These are phyloP conservation scores for Dreissena polymorpha DNA, from an alignment of 1,140 invertebrate species.

Conservation along the genomic window DNA sequence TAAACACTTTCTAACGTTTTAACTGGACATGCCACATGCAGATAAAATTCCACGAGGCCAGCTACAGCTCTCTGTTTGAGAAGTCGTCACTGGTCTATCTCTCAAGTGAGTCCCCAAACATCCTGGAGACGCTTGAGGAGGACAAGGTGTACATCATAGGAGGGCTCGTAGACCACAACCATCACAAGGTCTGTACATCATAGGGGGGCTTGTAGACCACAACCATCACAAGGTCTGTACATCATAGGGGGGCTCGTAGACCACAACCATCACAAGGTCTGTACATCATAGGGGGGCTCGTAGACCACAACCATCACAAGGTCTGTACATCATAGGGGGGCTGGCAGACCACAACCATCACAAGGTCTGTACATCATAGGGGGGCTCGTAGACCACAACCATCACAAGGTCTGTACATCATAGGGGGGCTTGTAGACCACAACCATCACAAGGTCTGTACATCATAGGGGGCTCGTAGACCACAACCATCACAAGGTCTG, in stretches of 20 bases:
- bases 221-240: conserved; percentile 93
- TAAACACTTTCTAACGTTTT: no score
- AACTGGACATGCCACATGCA: conserved; percentile 67
- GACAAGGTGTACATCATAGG: conserved; percentile 96
- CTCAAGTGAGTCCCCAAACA: conserved; percentile 95
- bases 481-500: conserved; percentile 93
- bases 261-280: conserved; percentile 94
- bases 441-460: conserved; percentile 93
- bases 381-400: conserved; percentile 98
- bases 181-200: conserved; percentile 97
- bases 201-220: conserved; percentile 98
- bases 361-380: conserved; percentile 96
- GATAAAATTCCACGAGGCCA: conserved; percentile 85
- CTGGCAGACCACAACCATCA: conserved; percentile 98
- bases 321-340: conserved; percentile 97
- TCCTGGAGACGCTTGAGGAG: conserved; percentile 88
- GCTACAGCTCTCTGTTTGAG: conserved; percentile 86
- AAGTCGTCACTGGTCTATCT: conserved; percentile 93
- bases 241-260: conserved; percentile 98
- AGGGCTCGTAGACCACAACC: conserved; percentile 98
- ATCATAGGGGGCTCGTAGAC: conserved; percentile 99
- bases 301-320: conserved; percentile 96
- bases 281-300: conserved; percentile 97
- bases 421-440: conserved; percentile 98
- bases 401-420: conserved; percentile 93